Conservation (phyloP, 2,113 vertebrate genomes). For the Pollachius pollachius region DNA sequence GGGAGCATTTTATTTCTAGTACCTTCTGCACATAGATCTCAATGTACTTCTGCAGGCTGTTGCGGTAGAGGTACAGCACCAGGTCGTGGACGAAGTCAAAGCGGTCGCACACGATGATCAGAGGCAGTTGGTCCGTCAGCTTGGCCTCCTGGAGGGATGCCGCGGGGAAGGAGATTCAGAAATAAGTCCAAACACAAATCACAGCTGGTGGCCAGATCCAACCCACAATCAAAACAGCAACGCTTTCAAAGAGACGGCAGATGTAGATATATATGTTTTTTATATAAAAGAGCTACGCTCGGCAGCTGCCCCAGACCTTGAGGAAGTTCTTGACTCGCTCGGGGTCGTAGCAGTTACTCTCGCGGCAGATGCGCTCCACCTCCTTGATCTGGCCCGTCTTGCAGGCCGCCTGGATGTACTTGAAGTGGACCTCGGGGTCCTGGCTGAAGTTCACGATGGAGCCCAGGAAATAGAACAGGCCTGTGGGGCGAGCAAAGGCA, state of each 20-base stretch:
- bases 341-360: conserved; percentile 98
- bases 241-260: neutral
- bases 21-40: conserved; percentile 99
- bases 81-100: conserved; percentile 98
- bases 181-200: neutral
- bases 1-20: conserved; percentile 8
- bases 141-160: conserved; percentile 87
- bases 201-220: neutral
- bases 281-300: neutral
- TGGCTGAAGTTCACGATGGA: conserved; percentile 99
- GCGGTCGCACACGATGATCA: conserved; percentile 98
- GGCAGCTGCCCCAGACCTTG: conserved; percentile 75
- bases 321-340: conserved; percentile 99
- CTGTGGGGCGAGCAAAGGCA: conserved; percentile 61
- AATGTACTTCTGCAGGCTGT: conserved; percentile 98
- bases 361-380: conserved; percentile 97
- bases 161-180: conserved; percentile 8
- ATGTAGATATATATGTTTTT: neutral
- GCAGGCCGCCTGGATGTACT: conserved; percentile 98
- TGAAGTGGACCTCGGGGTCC: conserved; percentile 98
- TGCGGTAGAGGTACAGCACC: conserved; percentile 97
- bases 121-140: conserved; percentile 94
- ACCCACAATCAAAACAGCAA: too few species aligned
- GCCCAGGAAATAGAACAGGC: conserved; percentile 97
- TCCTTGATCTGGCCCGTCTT: conserved; percentile 99